A percentile compares a stretch with the other conserved stretches of the same genome.
Conservation (phyloP, 2,113 vertebrate species). For the Columba janthina region DNA sequence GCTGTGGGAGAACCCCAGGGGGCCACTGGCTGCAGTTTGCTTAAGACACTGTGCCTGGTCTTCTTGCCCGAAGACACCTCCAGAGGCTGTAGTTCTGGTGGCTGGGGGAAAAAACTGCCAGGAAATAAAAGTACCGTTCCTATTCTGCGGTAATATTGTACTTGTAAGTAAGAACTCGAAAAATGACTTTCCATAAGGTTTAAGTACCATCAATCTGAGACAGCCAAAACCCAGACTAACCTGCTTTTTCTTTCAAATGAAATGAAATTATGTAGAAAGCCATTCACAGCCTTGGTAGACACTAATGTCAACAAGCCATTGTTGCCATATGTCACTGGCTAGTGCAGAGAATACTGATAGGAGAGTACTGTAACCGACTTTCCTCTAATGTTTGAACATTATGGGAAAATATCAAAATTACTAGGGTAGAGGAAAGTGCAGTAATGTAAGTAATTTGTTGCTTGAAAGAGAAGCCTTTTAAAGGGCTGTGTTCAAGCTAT, state of each 20-base stretch:
- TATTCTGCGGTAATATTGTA: neutral
- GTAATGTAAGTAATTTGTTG: conserved; percentile 40
- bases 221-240: neutral
- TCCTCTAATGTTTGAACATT: conserved; percentile 16
- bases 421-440: conserved; percentile 17
- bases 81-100: neutral
- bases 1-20: neutral
- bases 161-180: neutral
- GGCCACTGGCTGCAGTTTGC: neutral
- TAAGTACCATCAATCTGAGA: neutral
- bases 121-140: neutral
- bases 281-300: neutral
- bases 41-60: neutral
- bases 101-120: neutral
- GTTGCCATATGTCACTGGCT: neutral
- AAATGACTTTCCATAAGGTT: neutral
- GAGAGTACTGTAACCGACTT: neutral
- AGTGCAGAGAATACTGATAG: neutral
- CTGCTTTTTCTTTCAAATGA: neutral
- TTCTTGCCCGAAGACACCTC: neutral
- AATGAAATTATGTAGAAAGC: conserved; percentile 7
- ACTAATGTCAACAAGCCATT: neutral
- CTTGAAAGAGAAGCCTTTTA: conserved; percentile 48
- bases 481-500: conserved; percentile 36
- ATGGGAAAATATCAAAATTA: conserved; percentile 25